phyloP scores from a whole-genome alignment of 2,797 vertebrate genomes.

The Eulemur albifrons region DNA sequence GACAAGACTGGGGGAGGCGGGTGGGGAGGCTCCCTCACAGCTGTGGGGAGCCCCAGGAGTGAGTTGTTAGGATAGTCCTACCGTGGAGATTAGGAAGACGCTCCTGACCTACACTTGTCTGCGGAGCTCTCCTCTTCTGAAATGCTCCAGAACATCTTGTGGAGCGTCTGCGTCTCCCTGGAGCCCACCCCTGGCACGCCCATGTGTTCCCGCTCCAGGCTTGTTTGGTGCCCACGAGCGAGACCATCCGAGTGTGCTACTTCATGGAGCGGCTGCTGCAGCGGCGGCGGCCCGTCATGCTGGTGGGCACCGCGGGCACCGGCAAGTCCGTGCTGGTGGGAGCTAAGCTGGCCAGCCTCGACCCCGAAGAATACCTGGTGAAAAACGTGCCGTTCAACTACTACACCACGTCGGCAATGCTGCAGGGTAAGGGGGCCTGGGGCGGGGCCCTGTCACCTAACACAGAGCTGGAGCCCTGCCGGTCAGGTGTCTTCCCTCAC shows the following conservation, averaged over 20 bases:
- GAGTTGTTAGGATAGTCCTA: neutral
- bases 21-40: neutral
- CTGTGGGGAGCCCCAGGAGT: neutral
- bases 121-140: neutral
- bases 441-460: accelerated
- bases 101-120: neutral
- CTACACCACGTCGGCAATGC: constrained; percentile 96
- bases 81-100: neutral
- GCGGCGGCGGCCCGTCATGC: constrained; percentile 89
- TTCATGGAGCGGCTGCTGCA: constrained; percentile 92
- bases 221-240: constrained; percentile 93
- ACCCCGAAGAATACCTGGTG: constrained; percentile 89
- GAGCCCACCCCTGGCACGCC: neutral
- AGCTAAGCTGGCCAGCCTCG: constrained; percentile 89
- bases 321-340: constrained; percentile 94
- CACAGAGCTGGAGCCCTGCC: accelerated
- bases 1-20: neutral
- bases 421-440: constrained; percentile 89
- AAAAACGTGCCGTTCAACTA: constrained; percentile 96
- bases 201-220: constrained; percentile 82
- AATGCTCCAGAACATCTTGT: neutral
- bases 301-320: constrained; percentile 92
- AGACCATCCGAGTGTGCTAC: constrained; percentile 92
- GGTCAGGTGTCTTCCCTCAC: accelerated
- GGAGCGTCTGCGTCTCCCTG: neutral